Conservation (phyloP, 2,888 invertebrate genomes). For the Drosophila borealis region DNA sequence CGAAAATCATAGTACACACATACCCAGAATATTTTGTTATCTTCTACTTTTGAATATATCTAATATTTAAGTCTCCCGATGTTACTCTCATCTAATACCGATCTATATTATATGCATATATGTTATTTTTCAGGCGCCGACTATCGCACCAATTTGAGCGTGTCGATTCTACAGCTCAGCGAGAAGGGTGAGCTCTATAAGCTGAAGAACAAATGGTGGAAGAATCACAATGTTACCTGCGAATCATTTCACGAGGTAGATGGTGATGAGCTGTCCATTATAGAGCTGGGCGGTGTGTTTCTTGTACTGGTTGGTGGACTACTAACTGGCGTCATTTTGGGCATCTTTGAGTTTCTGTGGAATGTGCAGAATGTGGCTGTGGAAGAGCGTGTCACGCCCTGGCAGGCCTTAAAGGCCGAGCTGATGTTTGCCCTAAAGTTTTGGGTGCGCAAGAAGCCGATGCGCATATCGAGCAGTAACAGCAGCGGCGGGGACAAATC, state of each 20-base stretch:
- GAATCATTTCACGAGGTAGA: conserved; percentile 66
- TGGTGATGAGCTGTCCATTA: conserved; percentile 84
- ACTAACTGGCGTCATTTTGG: conserved; percentile 89
- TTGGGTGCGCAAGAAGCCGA: conserved; percentile 90
- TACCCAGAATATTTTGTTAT: no score
- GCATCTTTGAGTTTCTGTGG: conserved; percentile 93
- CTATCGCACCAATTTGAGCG: conserved; percentile 92
- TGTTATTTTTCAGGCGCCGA: conserved; percentile 87
- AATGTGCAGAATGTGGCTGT: conserved; percentile 92
- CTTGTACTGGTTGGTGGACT: conserved; percentile 92
- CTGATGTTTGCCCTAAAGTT: conserved; percentile 90
- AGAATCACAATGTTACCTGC: conserved; percentile 86
- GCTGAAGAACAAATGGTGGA: conserved; percentile 97
- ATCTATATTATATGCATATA: neutral
- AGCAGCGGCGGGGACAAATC: conserved; percentile 68
- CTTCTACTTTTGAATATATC: no score
- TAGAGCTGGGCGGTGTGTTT: conserved; percentile 96
- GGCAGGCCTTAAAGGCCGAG: conserved; percentile 90
- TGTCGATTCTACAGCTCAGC: conserved; percentile 94
- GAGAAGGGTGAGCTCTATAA: conserved; percentile 93
- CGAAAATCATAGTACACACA: no score
- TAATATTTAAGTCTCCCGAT: neutral
- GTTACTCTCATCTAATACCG: no score
- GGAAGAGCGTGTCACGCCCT: conserved; percentile 90
- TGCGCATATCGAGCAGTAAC: conserved; percentile 81